phyloP scores from a whole-genome alignment of 2,888 invertebrate species.

The Andrena haemorrhoa region DNA sequence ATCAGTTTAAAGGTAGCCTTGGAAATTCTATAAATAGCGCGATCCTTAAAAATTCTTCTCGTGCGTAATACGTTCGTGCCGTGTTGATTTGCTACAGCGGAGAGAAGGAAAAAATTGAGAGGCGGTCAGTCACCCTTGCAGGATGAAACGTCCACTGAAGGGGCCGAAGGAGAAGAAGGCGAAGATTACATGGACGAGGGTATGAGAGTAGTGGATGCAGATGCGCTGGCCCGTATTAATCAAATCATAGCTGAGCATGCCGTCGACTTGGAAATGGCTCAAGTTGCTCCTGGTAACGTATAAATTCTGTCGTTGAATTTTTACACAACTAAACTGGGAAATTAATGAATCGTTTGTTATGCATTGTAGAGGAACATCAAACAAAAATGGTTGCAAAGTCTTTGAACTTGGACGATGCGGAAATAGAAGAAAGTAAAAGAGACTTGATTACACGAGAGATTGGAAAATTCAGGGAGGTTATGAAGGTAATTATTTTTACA shows the following conservation, averaged over 20 bases:
- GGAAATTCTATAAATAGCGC: slow-evolving; percentile 46
- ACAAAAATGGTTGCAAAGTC: slow-evolving; percentile 81
- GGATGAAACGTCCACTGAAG: slow-evolving; percentile 88
- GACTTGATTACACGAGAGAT: slow-evolving; percentile 98
- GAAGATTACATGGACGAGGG: slow-evolving; percentile 91
- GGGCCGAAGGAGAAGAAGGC: slow-evolving; percentile 86
- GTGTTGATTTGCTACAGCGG: slow-evolving; percentile 83
- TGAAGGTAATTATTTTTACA: slow-evolving; percentile 91
- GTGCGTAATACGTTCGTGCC: not conserved
- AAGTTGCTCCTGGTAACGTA: slow-evolving; percentile 79
- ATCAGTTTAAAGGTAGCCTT: slow-evolving; percentile 93
- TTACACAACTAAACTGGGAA: not conserved
- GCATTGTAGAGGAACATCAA: slow-evolving; percentile 87
- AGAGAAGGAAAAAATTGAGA: slow-evolving; percentile 87
- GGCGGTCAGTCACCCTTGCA: slow-evolving; percentile 86
- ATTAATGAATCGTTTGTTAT: slow-evolving; percentile 5
- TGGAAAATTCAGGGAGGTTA: slow-evolving; percentile 98
- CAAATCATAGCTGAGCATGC: slow-evolving; percentile 93
- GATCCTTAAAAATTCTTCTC: not conserved
- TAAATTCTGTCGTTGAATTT: not conserved
- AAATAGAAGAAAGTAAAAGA: slow-evolving; percentile 98
- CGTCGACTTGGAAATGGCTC: slow-evolving; percentile 81
- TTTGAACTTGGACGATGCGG: slow-evolving; percentile 90
- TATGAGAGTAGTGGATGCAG: slow-evolving; percentile 90
- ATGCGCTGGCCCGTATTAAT: slow-evolving; percentile 91